These are phyloP conservation scores for Acronicta alni DNA, from an alignment of 2,888 invertebrate genomes.

Conservation along the genomic window DNA sequence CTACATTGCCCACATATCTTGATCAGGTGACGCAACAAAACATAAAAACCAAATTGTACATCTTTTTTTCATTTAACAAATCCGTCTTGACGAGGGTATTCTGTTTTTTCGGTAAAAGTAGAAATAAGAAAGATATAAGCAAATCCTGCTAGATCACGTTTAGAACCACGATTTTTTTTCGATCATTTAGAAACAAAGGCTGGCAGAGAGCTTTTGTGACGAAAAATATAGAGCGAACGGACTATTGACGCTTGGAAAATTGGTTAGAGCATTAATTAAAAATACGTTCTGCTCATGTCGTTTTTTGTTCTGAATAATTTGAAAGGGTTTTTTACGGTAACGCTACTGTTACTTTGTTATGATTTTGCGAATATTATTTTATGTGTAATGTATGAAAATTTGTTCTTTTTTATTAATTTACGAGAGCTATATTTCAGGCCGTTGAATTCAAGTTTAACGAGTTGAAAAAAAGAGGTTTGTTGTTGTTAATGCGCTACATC, in stretches of 20 bases:
- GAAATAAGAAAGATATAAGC: constrained; percentile 81
- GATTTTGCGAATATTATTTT: constrained; percentile 30
- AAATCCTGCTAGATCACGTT: constrained; percentile 82
- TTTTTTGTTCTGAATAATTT: constrained; percentile 40
- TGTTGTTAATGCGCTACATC: constrained; percentile 57
- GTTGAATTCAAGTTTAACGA: constrained; percentile 55
- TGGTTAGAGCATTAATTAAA: constrained; percentile 51
- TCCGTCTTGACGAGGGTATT: constrained; percentile 86
- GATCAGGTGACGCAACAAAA: constrained; percentile 84
- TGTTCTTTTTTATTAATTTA: constrained; percentile 33
- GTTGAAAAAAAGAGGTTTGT: constrained; percentile 56
- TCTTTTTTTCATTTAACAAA: constrained; percentile 86
- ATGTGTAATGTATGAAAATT: constrained; percentile 10
- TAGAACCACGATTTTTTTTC: constrained; percentile 73
- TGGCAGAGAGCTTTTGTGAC: constrained; percentile 44
- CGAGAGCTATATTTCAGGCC: constrained; percentile 40
- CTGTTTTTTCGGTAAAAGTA: constrained; percentile 78
- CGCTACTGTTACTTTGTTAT: constrained; percentile 36
- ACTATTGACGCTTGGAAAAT: constrained; percentile 44
- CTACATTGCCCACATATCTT: constrained; percentile 70
- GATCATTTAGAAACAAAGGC: constrained; percentile 68
- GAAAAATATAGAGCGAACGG: constrained; percentile 54
- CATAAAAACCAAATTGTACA: constrained; percentile 84
- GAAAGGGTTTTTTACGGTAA: constrained; percentile 34
- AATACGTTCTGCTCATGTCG: constrained; percentile 43